phyloP scores from a whole-genome alignment of 1,140 invertebrate species.

The Oscheius sp. region DNA sequence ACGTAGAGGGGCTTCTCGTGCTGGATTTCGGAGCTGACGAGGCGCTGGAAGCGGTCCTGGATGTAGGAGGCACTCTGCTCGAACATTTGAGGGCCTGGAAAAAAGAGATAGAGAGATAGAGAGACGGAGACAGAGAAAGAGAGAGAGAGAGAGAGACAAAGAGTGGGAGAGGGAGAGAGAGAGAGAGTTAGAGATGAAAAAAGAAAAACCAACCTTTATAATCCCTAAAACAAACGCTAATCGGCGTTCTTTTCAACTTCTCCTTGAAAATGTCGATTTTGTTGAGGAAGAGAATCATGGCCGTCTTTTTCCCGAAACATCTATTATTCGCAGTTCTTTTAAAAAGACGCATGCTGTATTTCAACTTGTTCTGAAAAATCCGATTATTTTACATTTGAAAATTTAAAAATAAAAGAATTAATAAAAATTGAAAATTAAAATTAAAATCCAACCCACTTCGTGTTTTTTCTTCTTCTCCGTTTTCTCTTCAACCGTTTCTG shows the following conservation, averaged over 20 bases:
- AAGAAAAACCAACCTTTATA: conserved; percentile 58
- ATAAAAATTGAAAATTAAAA: conserved; percentile 1
- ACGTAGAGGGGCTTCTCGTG: conserved; percentile 79
- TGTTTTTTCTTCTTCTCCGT: conserved; percentile 97
- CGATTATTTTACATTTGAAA: not conserved
- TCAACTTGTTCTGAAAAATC: conserved; percentile 57
- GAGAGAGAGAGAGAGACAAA: not conserved
- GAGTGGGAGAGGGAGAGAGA: too few species aligned
- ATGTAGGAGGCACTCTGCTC: conserved; percentile 81
- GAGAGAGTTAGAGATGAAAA: too few species aligned
- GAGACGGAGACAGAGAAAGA: too few species aligned
- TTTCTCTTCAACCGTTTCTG: conserved; percentile 67
- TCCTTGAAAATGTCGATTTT: conserved; percentile 66
- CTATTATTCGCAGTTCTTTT: conserved; percentile 66
- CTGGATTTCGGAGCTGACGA: conserved; percentile 78
- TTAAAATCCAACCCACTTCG: conserved; percentile 67
- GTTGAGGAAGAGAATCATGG: conserved; percentile 66
- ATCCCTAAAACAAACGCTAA: conserved; percentile 64
- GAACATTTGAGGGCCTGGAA: conserved; percentile 68
- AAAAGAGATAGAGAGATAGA: not conserved
- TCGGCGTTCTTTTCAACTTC: conserved; percentile 63
- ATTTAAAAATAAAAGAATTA: not conserved
- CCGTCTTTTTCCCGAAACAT: conserved; percentile 63
- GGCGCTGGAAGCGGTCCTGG: conserved; percentile 79
- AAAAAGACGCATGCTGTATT: conserved; percentile 66